phyloP scores from a whole-genome alignment of 1,140 invertebrate species.

The Drosophila saltans region DNA sequence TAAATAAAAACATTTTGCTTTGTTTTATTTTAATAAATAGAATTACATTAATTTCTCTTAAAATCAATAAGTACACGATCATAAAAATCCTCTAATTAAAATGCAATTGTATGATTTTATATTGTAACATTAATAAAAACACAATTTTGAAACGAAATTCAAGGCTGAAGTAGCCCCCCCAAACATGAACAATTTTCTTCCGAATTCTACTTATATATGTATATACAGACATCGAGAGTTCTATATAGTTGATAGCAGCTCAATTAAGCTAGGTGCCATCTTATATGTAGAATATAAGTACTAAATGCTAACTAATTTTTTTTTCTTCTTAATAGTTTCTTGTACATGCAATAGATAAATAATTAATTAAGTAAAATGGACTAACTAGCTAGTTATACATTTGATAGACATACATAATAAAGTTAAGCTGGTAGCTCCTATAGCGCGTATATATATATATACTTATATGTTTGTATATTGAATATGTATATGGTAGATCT shows the following conservation, averaged over 20 bases:
- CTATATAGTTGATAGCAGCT: not conserved
- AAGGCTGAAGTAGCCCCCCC: slow-evolving; percentile 18
- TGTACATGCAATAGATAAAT: slow-evolving; percentile 10
- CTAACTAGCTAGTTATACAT: slow-evolving; percentile 50
- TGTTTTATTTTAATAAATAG: slow-evolving; percentile 15
- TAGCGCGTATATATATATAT: not conserved
- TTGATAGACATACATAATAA: slow-evolving; percentile 30
- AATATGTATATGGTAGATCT: not conserved
- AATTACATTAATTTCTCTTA: slow-evolving; percentile 34
- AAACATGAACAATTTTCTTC: slow-evolving; percentile 61
- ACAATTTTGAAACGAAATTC: slow-evolving; percentile 31
- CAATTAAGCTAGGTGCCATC: not conserved
- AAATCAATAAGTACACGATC: slow-evolving; percentile 66
- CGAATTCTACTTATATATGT: not conserved
- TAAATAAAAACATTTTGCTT: slow-evolving; percentile 11
- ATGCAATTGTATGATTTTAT: slow-evolving; percentile 56
- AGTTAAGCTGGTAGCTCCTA: slow-evolving; percentile 22
- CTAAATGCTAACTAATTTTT: slow-evolving; percentile 7
- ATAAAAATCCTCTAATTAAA: slow-evolving; percentile 57
- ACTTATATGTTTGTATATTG: not conserved
- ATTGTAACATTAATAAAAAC: slow-evolving; percentile 48
- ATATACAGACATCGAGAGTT: slow-evolving; percentile 6
- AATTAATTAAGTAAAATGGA: slow-evolving; percentile 51
- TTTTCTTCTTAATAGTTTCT: slow-evolving; percentile 15
- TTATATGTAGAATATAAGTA: slow-evolving; percentile 32